Conservation (phyloP, 1,140 invertebrate genomes). For the Megathymus violae region DNA sequence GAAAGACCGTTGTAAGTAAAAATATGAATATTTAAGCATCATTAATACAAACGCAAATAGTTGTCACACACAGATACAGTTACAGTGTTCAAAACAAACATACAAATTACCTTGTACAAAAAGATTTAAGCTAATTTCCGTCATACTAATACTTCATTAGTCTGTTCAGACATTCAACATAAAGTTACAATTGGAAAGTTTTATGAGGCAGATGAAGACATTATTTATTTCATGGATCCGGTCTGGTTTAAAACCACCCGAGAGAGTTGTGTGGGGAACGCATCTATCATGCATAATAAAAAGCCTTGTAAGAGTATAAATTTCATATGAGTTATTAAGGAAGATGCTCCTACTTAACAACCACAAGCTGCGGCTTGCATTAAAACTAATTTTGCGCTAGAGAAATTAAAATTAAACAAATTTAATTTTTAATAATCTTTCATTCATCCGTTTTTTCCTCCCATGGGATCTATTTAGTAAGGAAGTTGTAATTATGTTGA, state of each 20-base stretch:
- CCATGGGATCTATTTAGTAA: too few relatives aligned
- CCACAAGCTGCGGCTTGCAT: neutral
- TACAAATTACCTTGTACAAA: neutral
- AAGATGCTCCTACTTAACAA: neutral
- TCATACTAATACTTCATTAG: neutral
- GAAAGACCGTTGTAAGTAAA: too few relatives aligned
- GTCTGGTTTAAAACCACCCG: constrained; percentile 33
- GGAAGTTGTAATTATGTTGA: too few relatives aligned
- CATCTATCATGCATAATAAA: constrained; percentile 34
- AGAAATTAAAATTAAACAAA: too few relatives aligned
- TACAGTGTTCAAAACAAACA: neutral
- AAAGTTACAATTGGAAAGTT: constrained; percentile 8
- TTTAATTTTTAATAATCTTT: too few relatives aligned
- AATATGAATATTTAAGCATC: too few relatives aligned
- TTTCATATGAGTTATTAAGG: constrained; percentile 21
- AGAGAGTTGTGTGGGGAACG: constrained; percentile 22
- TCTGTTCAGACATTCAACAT: constrained; percentile 8
- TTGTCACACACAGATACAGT: neutral
- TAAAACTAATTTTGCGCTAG: neutral
- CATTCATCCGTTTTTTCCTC: too few relatives aligned
- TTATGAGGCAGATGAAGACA: constrained; percentile 22
- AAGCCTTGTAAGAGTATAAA: constrained; percentile 29
- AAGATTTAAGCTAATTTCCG: neutral
- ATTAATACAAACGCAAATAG: too few relatives aligned
- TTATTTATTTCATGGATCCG: constrained; percentile 34